phyloP scores from a whole-genome alignment of 2,888 invertebrate genomes.

The Pachydiplax longipennis region DNA sequence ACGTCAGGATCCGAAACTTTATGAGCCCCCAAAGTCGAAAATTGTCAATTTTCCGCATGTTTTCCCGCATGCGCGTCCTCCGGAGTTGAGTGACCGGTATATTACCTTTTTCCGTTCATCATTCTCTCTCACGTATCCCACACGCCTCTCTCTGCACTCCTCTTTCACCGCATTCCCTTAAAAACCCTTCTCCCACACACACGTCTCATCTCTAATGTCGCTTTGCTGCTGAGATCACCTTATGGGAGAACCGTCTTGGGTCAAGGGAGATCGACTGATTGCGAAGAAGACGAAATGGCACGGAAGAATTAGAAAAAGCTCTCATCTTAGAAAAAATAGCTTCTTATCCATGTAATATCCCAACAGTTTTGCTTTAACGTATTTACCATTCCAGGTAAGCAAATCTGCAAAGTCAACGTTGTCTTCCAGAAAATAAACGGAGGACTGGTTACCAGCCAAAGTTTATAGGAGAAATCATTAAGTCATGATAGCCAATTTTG shows the following conservation, averaged over 20 bases:
- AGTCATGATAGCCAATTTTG: too few species aligned
- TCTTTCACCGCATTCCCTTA: background rate
- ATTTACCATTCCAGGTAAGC: too few species aligned
- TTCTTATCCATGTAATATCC: too few species aligned
- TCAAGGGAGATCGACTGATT: background rate
- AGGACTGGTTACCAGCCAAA: too few species aligned
- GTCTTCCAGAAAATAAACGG: too few species aligned
- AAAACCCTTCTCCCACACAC: background rate
- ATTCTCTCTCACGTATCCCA: background rate
- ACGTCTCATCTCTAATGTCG: background rate
- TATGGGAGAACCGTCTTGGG: background rate
- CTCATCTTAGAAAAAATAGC: background rate
- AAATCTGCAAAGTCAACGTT: too few species aligned
- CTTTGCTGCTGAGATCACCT: background rate
- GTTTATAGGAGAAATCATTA: too few species aligned
- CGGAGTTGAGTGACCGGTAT: conserved; percentile 33
- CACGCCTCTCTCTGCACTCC: background rate
- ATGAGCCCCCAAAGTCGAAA: too few species aligned
- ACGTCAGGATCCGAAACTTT: too few species aligned
- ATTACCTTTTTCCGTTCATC: background rate
- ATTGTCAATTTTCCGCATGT: background rate
- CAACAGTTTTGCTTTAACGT: too few species aligned
- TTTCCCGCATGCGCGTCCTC: background rate
- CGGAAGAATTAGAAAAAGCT: background rate
- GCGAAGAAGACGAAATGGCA: background rate